These are phyloP conservation scores for Bibio marci DNA, from an alignment of 2,888 invertebrate genomes.

Conservation along the genomic window DNA sequence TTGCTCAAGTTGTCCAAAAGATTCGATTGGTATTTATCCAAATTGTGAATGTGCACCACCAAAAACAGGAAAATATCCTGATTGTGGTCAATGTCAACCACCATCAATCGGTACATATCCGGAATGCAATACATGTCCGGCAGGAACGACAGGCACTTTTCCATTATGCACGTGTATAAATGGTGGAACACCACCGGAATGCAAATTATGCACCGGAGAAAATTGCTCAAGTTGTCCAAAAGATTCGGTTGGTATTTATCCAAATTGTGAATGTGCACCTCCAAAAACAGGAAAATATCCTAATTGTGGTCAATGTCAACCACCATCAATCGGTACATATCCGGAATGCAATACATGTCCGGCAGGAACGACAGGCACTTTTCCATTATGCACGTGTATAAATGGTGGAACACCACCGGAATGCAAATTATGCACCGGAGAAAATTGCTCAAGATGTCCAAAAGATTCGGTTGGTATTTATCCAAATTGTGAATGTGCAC, in stretches of 20 bases:
- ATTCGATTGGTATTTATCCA: too few relatives aligned
- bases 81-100: not conserved
- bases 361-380: not conserved
- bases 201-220: too few relatives aligned
- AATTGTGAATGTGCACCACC: too few relatives aligned
- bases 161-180: not conserved
- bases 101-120: not conserved
- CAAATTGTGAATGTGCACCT: not conserved
- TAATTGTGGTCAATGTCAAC: not conserved
- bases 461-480: not conserved
- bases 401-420: not conserved
- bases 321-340: not conserved
- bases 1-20: too few relatives aligned
- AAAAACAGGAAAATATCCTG: too few relatives aligned
- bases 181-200: not conserved
- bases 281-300: not conserved
- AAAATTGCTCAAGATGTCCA: not conserved
- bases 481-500: conserved; percentile 1
- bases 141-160: not conserved
- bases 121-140: not conserved
- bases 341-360: not conserved
- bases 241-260: not conserved
- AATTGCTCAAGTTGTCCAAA: too few relatives aligned
- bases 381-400: not conserved
- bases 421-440: not conserved